Evolutionary conservation across 2,888 invertebrate genomes (phyloP), one percentile per base, ranked within the genome.

Genomic region (Nemoura dubitans): DNA sequence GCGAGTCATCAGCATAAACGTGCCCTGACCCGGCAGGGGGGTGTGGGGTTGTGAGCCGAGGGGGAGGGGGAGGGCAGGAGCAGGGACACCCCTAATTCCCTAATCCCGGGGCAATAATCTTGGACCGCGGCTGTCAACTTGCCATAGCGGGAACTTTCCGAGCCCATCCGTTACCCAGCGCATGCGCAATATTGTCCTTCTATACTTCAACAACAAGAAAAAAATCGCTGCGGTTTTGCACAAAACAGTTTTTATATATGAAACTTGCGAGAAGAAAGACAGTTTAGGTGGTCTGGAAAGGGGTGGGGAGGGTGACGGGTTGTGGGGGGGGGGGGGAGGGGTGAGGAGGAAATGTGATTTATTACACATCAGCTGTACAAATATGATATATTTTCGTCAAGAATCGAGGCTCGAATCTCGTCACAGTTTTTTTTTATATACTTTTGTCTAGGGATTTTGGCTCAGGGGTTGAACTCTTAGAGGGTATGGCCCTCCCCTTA

Each of bases 401-500:
- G 84, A 84, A 84, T 84, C 84, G 84, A 84, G 59, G 76, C 26
- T 16, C 28, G 43, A 81, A 86, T 86, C 86, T 82, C 82, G 43
- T 86, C 43, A 81, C 27, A 86, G 81, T 76, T 26, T 43, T 86
- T 26, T 86, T 86, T 86, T 86, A 29, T 86, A 29, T 86, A 77
- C 81, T 86, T 86, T 86, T 86, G 82, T 86, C 81, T 86, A 26
- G 82, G 82, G 81, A 86, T 86, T 78, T 86, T 82, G 26, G 76
- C 27, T 84, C 59, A 84, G 84, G 84, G 84, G 84, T 76, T 84
- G 84, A 28, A 59, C 81, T 81, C 81, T 81, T 28, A 81, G 80
- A 80, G 86, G 86, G 86, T 86, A 83, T 87, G 86, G 86, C 85
- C 78, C 83, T 85, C 86, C 80, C 87, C 88, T 87, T 85, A 59